A percentile compares a stretch with the other conserved stretches of the same genome.
Evolutionary conservation across 2,888 invertebrate genomes (phyloP).

Genomic region (Hirtodrosophila alboralis): DNA sequence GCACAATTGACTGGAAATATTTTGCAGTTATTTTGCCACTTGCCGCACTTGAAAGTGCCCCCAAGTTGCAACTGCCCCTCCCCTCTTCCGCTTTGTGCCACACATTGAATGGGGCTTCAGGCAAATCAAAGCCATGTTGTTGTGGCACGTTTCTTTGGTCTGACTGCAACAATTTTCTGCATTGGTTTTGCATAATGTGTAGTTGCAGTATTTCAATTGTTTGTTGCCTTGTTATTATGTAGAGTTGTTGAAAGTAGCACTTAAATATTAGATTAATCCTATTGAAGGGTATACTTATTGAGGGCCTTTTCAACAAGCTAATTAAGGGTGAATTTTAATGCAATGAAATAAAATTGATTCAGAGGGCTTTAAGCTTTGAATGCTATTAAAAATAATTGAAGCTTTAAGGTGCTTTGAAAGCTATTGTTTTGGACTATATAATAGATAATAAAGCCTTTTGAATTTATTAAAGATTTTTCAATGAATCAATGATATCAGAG

Average conservation of each 20-base stretch:
- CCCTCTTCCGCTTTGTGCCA: constrained; percentile 11
- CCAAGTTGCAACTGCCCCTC: constrained; percentile 12
- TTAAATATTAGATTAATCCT: background rate
- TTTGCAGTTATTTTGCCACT: too few species aligned
- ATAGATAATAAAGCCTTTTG: too few species aligned
- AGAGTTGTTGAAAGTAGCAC: constrained; percentile 20
- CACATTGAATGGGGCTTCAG: constrained; percentile 5
- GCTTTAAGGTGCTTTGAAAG: too few species aligned
- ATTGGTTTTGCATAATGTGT: constrained; percentile 35
- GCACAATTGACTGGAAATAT: constrained; percentile 64
- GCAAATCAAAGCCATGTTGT: constrained; percentile 44
- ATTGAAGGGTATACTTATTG: too few species aligned
- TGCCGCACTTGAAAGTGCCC: too few species aligned
- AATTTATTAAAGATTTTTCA: too few species aligned
- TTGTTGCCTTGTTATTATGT: constrained; percentile 3
- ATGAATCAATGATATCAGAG: too few species aligned
- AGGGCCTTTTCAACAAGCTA: too few species aligned
- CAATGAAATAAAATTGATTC: too few species aligned
- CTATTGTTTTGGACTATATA: too few species aligned
- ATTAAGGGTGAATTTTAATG: background rate
- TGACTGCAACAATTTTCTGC: constrained; percentile 26
- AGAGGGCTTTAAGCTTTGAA: too few species aligned
- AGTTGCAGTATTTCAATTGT: constrained; percentile 18
- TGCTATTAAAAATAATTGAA: too few species aligned
- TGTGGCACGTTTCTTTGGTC: constrained; percentile 45